A percentile compares a stretch with the other conserved stretches of the same genome.
phyloP scores from a whole-genome alignment of 2,113 vertebrate genomes.

The Calcarius ornatus region DNA sequence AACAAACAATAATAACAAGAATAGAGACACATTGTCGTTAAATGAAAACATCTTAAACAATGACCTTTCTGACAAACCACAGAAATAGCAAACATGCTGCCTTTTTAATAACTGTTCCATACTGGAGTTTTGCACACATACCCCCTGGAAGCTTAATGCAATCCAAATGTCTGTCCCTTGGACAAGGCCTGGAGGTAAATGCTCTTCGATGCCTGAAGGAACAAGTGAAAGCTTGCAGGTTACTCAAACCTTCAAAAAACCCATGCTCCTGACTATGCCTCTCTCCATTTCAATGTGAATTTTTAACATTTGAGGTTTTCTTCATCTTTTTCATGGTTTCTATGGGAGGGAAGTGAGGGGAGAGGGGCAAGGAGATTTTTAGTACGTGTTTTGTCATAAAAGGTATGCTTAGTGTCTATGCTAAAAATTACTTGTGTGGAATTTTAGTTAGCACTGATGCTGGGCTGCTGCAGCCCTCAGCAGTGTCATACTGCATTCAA shows the following conservation, averaged over 20 bases:
- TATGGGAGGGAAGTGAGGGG: background rate
- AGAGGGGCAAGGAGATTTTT: background rate
- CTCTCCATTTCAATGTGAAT: background rate
- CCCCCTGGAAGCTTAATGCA: constrained; percentile 13
- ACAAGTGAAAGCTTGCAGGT: constrained; percentile 4
- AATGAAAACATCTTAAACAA: constrained; percentile 39
- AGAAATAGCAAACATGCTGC: constrained; percentile 8
- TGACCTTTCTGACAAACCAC: constrained; percentile 52
- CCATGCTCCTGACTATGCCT: background rate
- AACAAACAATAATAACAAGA: background rate
- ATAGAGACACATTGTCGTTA: background rate
- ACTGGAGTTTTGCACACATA: background rate
- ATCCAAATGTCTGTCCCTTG: background rate
- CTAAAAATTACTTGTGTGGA: background rate
- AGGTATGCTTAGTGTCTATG: background rate
- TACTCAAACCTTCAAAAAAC: background rate
- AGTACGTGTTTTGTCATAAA: background rate
- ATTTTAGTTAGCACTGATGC: background rate
- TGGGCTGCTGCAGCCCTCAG: background rate
- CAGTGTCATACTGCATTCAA: background rate
- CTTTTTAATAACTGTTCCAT: background rate
- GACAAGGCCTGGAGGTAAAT: background rate
- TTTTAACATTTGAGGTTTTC: background rate
- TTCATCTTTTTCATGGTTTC: background rate
- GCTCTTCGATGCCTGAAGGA: background rate